These are phyloP conservation scores for Willisornis vidua DNA, from an alignment of 2,113 vertebrate genomes.

Conservation along the genomic window DNA sequence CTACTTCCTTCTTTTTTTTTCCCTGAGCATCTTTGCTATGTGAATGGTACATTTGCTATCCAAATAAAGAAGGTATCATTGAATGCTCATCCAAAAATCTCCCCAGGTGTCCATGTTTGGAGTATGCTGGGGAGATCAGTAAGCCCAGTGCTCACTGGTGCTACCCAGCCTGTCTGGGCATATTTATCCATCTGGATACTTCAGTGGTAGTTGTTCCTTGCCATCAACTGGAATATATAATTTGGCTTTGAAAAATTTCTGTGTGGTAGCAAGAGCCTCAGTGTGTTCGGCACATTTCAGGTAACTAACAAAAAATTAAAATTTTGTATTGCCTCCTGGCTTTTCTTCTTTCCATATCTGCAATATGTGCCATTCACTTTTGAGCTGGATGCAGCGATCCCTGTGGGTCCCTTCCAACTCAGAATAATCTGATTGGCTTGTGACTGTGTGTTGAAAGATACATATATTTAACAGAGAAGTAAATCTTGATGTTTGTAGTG, in stretches of 20 bases:
- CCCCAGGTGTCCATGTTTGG: rapidly evolving
- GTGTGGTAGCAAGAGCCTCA: not conserved
- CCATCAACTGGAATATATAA: not conserved
- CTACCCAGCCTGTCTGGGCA: not conserved
- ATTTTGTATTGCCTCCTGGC: not conserved
- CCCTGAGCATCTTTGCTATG: not conserved
- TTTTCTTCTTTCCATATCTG: not conserved
- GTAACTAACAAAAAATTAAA: not conserved
- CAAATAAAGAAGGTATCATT: not conserved
- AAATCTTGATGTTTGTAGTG: not conserved
- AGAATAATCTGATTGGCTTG: not conserved
- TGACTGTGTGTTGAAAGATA: not conserved
- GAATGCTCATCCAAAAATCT: not conserved
- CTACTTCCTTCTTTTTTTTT: rapidly evolving
- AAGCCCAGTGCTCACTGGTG: not conserved
- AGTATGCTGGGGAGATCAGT: not conserved
- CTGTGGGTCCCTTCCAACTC: not conserved
- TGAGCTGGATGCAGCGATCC: not conserved
- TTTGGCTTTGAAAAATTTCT: not conserved
- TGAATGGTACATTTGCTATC: rapidly evolving
- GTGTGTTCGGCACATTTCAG: not conserved
- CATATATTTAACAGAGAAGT: not conserved
- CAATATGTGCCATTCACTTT: not conserved
- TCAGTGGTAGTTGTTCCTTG: not conserved
- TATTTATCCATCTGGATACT: not conserved